Percentiles rank a stretch among this genome's conserved stretches.
Conservation (phyloP, 2,113 vertebrate species). For the Copsychus sechellarum region DNA sequence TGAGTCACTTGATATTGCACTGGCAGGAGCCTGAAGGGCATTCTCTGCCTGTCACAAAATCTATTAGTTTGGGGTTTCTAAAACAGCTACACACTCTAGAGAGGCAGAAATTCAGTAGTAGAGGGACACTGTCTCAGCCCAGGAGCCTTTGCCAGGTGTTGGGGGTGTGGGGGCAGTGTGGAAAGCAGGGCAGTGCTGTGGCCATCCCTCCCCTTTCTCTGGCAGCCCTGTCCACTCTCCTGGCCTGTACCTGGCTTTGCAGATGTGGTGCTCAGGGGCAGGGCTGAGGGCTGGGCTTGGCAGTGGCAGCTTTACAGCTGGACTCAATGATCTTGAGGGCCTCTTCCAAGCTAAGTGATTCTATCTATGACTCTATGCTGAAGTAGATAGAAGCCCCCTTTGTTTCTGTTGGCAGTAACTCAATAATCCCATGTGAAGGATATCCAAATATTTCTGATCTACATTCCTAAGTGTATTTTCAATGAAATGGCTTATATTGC, state of each 20-base stretch:
- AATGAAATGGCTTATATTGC: not conserved
- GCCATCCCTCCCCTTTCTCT: not conserved
- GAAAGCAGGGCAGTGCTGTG: not conserved
- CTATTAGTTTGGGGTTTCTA: not conserved
- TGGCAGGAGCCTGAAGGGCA: not conserved
- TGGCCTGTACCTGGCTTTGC: fast-evolving
- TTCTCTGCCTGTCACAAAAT: not conserved
- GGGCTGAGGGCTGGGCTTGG: not conserved
- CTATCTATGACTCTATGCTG: not conserved
- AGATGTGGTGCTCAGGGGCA: not conserved
- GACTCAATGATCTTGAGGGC: not conserved
- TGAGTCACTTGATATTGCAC: not conserved
- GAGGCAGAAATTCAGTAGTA: not conserved
- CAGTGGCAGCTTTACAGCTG: not conserved
- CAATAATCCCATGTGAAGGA: not conserved
- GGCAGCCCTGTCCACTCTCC: not conserved
- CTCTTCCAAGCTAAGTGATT: not conserved
- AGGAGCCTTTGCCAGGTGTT: not conserved
- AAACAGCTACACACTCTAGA: not conserved
- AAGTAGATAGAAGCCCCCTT: not conserved
- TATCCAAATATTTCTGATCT: not conserved
- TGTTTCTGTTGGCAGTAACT: not conserved
- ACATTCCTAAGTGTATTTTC: not conserved
- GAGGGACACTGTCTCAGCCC: not conserved
- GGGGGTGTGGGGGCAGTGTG: not conserved